A percentile compares a stretch with the other conserved stretches of the same genome.
phyloP scores from a whole-genome alignment of 2,888 invertebrate genomes.

The Ditylenchus weischeri region DNA sequence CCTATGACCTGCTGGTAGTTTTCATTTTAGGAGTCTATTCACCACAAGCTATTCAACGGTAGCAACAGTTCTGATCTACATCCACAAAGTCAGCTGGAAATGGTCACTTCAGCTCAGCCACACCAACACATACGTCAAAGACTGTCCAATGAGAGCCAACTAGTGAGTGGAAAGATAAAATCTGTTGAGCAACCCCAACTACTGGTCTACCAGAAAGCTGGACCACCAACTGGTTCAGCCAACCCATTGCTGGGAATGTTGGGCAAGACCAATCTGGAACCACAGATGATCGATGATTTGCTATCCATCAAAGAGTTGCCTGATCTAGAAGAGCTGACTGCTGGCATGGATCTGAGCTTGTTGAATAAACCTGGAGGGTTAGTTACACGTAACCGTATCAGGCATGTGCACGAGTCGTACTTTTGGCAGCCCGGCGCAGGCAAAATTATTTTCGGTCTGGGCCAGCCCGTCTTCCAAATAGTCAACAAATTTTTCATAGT shows the following conservation, averaged over 20 bases:
- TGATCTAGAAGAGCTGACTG: conserved; percentile 48
- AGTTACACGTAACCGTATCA: too few relatives aligned
- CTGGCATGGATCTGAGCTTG: conserved; percentile 50
- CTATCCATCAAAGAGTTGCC: conserved; percentile 47
- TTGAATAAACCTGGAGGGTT: conserved; percentile 49
- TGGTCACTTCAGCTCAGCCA: neutral
- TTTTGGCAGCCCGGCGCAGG: too few relatives aligned
- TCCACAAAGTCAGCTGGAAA: neutral
- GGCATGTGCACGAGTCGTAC: too few relatives aligned
- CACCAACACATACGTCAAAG: neutral
- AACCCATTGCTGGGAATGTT: neutral
- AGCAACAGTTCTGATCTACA: neutral
- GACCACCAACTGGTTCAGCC: neutral
- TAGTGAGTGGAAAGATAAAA: too few relatives aligned
- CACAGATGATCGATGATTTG: conserved; percentile 48
- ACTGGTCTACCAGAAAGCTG: neutral
- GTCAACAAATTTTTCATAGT: too few relatives aligned
- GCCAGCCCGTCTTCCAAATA: too few relatives aligned
- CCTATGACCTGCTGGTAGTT: too few relatives aligned
- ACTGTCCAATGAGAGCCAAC: too few relatives aligned
- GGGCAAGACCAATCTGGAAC: neutral
- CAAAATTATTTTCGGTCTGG: too few relatives aligned
- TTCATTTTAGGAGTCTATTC: neutral
- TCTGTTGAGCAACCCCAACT: too few relatives aligned
- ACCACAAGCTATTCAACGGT: conserved; percentile 9